Percentiles rank a stretch among this genome's conserved stretches.
Conservation (phyloP, 2,113 vertebrate species). For the Melanocharis versteri region DNA sequence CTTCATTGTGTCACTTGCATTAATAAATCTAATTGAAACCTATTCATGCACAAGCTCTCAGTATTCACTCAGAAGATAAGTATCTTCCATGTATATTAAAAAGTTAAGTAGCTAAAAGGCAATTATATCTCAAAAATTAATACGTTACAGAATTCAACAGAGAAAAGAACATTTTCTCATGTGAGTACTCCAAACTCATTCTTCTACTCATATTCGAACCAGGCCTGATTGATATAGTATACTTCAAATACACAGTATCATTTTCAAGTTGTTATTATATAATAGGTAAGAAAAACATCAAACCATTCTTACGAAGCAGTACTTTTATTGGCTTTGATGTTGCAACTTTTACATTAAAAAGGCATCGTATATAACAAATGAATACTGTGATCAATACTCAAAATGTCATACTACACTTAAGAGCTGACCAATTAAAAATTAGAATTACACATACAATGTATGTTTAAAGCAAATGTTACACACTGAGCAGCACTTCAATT, state of each 20-base stretch:
- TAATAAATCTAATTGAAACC: slow-evolving; percentile 41
- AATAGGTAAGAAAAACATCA: slow-evolving; percentile 74
- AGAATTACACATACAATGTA: slow-evolving; percentile 55
- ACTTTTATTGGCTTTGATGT: slow-evolving; percentile 80
- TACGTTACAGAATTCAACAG: slow-evolving; percentile 27
- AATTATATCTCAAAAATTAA: slow-evolving; percentile 14
- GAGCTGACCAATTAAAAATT: slow-evolving; percentile 49
- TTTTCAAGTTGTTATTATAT: background rate
- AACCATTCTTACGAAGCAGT: slow-evolving; percentile 67
- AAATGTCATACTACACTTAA: slow-evolving; percentile 57
- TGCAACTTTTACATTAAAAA: slow-evolving; percentile 80
- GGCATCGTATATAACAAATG: slow-evolving; percentile 57
- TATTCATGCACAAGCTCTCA: slow-evolving; percentile 80
- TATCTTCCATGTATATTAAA: background rate
- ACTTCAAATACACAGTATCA: background rate
- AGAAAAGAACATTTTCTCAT: slow-evolving; percentile 50
- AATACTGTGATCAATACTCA: slow-evolving; percentile 44
- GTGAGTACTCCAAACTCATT: slow-evolving; percentile 29
- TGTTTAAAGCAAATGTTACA: slow-evolving; percentile 54
- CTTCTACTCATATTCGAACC: slow-evolving; percentile 71
- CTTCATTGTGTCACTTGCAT: background rate
- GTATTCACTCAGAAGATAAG: slow-evolving; percentile 28
- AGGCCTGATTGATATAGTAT: slow-evolving; percentile 74
- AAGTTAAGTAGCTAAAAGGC: slow-evolving; percentile 23
- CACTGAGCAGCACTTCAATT: slow-evolving; percentile 58